These are phyloP conservation scores for Stegodyphus dumicola DNA, from an alignment of 1,140 invertebrate genomes.

Conservation along the genomic window DNA sequence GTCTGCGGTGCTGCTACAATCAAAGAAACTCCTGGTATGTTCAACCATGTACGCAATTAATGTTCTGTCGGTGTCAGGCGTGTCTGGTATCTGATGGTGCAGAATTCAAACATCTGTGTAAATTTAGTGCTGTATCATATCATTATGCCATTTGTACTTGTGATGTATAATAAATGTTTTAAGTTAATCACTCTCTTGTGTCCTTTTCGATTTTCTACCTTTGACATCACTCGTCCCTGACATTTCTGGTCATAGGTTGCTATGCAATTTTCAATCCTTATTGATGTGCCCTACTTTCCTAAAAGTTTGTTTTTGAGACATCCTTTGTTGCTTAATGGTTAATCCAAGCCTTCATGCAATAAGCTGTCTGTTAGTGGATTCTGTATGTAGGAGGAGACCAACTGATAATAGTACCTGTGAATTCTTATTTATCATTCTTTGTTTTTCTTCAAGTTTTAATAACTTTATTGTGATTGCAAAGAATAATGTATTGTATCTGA, in stretches of 20 bases:
- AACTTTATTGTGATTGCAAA: too few species aligned
- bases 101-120: not conserved
- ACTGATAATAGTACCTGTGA: too few species aligned
- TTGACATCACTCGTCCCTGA: not conserved
- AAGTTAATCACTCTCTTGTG: not conserved
- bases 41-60: not conserved
- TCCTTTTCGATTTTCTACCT: not conserved
- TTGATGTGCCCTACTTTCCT: not conserved
- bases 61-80: not conserved
- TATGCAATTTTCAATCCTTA: not conserved
- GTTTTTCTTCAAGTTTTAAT: too few species aligned
- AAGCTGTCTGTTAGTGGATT: too few species aligned
- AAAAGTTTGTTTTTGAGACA: not conserved
- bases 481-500: too few species aligned
- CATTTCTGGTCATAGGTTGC: not conserved
- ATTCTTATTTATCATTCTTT: too few species aligned
- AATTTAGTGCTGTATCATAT: not conserved
- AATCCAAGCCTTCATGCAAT: too few species aligned
- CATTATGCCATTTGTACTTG: not conserved
- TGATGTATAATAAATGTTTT: not conserved
- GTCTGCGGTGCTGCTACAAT: not conserved
- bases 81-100: not conserved
- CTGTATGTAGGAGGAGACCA: too few species aligned
- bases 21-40: not conserved
- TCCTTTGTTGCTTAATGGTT: not conserved